Base-by-base conservation (phyloP, 2,888 invertebrate genomes). In the Latrodectus hesperus region DNA sequence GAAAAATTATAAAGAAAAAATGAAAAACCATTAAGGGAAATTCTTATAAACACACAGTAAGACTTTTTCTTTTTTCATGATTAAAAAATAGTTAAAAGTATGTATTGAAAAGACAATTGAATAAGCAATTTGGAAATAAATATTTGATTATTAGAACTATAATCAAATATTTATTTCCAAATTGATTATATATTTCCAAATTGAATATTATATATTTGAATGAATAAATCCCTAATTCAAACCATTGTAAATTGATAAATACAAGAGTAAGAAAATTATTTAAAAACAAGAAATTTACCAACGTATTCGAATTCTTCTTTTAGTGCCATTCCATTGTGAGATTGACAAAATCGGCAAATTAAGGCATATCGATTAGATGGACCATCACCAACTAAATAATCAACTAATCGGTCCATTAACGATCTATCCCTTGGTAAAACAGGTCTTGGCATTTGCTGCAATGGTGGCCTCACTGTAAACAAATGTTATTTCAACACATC, bases 381-480 rank as follows among this genome's bases (percentile, higher is more conserved):
- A 0, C 99, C 99, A 92, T 99, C 99, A 68, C 98, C 98, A 68
- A 99, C 95, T 88, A 99, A 93, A 92, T 96, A 98, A 92, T 99
- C 99, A 17, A 99, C 95, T 91, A 99, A 94, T 91, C 96, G 96
- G 92, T 99, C 99, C 89, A 98, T 92, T 55, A 96, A 94, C 9
- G 95, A 95, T 87, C 97, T 95, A 89, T 97, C 95, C 88, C 94
- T 94, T 10, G 96, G 95, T 82, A 96, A 92, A 90, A 97, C 93
- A 14, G 96, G 95, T 38, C 96, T 94, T 49, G 95, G 95, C 89
- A 95, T 93, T 8, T 92, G 91, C 14, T 72, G 88, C 9, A 52
- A 72, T 53, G 83, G 84, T 12, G 88, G 80, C 22, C 88, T 73
- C 17, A 88, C 88, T 88, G 22, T 9, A 88, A 79, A 9, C 70